Conservation (phyloP, 2,797 vertebrate species). For the Manis crassicaudata region DNA sequence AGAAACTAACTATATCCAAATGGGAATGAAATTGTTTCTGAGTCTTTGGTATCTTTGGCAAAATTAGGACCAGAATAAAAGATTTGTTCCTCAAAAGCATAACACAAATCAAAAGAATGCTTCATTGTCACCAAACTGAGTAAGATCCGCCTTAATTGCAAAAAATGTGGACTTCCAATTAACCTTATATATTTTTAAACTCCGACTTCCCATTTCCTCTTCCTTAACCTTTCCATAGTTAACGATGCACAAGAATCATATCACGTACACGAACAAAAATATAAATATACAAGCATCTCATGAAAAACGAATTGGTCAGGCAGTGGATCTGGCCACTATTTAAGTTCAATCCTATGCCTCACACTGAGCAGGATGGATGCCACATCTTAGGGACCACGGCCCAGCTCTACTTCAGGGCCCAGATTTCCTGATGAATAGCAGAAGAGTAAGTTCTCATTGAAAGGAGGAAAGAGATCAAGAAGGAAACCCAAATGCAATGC, state of each 20-base stretch:
- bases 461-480: background rate
- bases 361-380: background rate
- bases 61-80: constrained; percentile 37
- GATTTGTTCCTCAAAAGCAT: background rate
- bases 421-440: background rate
- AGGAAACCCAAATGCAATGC: background rate
- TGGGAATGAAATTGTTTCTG: background rate
- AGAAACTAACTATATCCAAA: background rate
- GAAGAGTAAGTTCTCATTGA: background rate
- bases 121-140: constrained; percentile 4
- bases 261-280: constrained; percentile 41
- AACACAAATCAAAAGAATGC: background rate
- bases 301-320: background rate
- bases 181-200: constrained; percentile 16
- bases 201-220: constrained; percentile 19
- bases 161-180: constrained; percentile 32
- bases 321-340: background rate
- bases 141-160: background rate
- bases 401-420: background rate
- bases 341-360: constrained; percentile 25
- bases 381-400: background rate
- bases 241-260: constrained; percentile 2
- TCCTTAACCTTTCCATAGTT: constrained; percentile 23
- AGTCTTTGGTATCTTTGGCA: background rate
- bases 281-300: constrained; percentile 30